These are phyloP conservation scores for Melitaea athalia DNA, from an alignment of 2,888 invertebrate species.

Conservation along the genomic window DNA sequence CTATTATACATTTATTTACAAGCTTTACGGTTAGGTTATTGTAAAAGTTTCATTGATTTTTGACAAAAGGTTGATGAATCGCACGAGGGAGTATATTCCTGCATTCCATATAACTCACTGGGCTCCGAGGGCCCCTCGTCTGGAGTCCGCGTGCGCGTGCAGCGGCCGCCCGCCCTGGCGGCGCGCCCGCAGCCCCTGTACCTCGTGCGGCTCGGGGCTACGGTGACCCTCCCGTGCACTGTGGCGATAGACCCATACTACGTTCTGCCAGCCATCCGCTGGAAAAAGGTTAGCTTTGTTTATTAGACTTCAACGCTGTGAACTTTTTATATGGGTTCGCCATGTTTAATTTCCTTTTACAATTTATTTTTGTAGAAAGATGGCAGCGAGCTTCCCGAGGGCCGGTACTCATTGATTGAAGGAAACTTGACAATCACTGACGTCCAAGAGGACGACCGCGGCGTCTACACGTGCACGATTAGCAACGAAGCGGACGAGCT, in stretches of 20 bases:
- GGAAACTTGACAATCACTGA: conserved; percentile 92
- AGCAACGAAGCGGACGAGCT: conserved; percentile 95
- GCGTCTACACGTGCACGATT: conserved; percentile 91
- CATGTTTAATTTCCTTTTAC: not conserved
- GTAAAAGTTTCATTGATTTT: not conserved
- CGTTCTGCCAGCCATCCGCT: conserved; percentile 47
- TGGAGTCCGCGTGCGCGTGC: conserved; percentile 91
- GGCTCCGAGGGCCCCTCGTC: conserved; percentile 93
- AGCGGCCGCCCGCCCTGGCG: conserved; percentile 92
- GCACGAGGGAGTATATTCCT: conserved; percentile 94
- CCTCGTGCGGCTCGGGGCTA: conserved; percentile 90
- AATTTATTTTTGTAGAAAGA: conserved; percentile 83
- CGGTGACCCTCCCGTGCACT: conserved; percentile 91
- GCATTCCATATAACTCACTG: conserved; percentile 94
- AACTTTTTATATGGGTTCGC: too few species aligned
- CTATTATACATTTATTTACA: not conserved
- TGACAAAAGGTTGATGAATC: conserved; percentile 86
- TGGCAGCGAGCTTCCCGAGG: conserved; percentile 85
- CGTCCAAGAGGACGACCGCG: conserved; percentile 93
- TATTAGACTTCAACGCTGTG: too few species aligned
- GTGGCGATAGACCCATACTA: conserved; percentile 77
- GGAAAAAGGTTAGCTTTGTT: conserved; percentile 49
- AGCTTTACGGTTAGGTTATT: not conserved
- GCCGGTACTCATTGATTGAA: conserved; percentile 85
- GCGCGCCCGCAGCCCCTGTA: conserved; percentile 92